These are phyloP conservation scores for Opisthocomus hoazin DNA, from an alignment of 2,113 vertebrate genomes.

Conservation along the genomic window DNA sequence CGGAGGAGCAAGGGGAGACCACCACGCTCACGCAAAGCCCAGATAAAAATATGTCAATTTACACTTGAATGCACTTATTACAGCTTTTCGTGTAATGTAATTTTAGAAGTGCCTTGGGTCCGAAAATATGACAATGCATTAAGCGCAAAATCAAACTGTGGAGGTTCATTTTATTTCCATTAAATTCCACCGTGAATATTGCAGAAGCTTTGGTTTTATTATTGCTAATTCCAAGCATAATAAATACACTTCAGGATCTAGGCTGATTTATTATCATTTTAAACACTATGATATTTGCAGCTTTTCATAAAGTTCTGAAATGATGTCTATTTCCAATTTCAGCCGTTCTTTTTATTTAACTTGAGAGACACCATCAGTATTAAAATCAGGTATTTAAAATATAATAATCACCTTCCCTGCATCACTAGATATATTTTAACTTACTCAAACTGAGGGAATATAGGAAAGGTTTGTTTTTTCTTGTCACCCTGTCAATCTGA, in stretches of 20 bases:
- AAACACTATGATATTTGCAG: slow-evolving; percentile 65
- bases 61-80: slow-evolving; percentile 28
- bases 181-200: slow-evolving; percentile 27
- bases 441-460: not conserved
- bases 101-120: not conserved
- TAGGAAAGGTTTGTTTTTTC: not conserved
- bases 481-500: slow-evolving; percentile 17
- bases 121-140: slow-evolving; percentile 50
- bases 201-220: slow-evolving; percentile 68
- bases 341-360: slow-evolving; percentile 20
- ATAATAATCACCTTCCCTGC: not conserved
- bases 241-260: slow-evolving; percentile 62
- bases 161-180: slow-evolving; percentile 66
- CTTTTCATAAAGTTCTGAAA: slow-evolving; percentile 22
- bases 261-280: slow-evolving; percentile 76
- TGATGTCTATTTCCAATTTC: slow-evolving; percentile 2
- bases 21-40: not conserved
- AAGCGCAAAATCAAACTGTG: slow-evolving; percentile 32
- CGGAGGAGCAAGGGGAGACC: slow-evolving; percentile 36
- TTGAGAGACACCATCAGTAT: not conserved
- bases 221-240: slow-evolving; percentile 75
- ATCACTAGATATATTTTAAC: not conserved
- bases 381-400: slow-evolving; percentile 41
- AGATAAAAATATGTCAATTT: slow-evolving; percentile 37
- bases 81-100: slow-evolving; percentile 22